phyloP scores from a whole-genome alignment of 2,888 invertebrate genomes.

The Thereva nobilitata region DNA sequence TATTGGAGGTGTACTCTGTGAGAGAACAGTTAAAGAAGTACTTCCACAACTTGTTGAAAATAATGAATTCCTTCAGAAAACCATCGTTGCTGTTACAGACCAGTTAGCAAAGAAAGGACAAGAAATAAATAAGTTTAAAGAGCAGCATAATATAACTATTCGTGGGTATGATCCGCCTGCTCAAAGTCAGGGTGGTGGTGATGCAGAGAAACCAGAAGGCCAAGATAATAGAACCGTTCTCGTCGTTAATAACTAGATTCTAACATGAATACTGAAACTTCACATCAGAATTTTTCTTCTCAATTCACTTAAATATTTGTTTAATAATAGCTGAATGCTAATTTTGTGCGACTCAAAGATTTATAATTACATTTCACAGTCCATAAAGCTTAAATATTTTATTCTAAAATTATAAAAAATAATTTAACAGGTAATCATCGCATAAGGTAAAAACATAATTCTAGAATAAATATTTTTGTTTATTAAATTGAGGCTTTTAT shows the following conservation, averaged over 20 bases:
- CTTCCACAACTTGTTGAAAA: conserved; percentile 82
- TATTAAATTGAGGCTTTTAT: too few species aligned
- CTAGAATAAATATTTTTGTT: too few species aligned
- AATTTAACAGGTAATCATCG: too few species aligned
- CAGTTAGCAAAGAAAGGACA: conserved; percentile 84
- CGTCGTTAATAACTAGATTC: background rate
- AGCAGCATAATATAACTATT: conserved; percentile 85
- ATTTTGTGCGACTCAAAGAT: too few species aligned
- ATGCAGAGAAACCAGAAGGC: conserved; percentile 48
- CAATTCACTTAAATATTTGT: too few species aligned
- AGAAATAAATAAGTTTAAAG: conserved; percentile 91
- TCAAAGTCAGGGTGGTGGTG: conserved; percentile 38
- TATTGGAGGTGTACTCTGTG: conserved; percentile 91
- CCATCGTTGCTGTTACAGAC: conserved; percentile 77
- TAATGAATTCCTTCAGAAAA: conserved; percentile 76
- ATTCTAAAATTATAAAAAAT: too few species aligned
- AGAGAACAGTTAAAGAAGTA: conserved; percentile 89
- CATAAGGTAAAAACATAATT: too few species aligned
- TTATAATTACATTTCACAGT: too few species aligned
- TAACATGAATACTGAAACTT: too few species aligned
- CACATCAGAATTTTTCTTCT: too few species aligned
- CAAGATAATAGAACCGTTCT: background rate
- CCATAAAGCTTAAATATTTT: too few species aligned
- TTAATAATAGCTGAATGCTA: too few species aligned
- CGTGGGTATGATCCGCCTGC: conserved; percentile 67